These are phyloP conservation scores for Thamnaconus septentrionalis DNA, from an alignment of 2,113 vertebrate genomes.

Conservation along the genomic window DNA sequence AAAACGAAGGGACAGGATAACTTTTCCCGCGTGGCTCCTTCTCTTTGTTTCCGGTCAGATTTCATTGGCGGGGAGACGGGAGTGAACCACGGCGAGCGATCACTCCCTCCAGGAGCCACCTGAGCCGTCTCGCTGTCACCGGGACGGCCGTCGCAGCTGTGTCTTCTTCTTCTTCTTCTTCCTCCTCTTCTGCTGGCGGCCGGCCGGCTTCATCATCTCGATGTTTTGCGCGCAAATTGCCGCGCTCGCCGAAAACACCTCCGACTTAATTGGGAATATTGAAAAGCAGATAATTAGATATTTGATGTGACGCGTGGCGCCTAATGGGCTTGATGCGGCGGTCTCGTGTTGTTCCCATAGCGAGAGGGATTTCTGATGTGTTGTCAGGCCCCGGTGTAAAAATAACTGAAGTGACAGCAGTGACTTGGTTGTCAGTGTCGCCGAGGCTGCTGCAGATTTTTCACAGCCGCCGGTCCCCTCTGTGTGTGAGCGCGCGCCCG, in stretches of 20 bases:
- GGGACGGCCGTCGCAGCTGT: conserved; percentile 44
- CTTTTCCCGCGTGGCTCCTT: conserved; percentile 3
- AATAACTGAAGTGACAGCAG: conserved; percentile 80
- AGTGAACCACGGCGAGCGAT: conserved; percentile 39
- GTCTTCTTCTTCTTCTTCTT: background rate
- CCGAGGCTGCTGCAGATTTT: conserved; percentile 73
- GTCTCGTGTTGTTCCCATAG: conserved; percentile 77
- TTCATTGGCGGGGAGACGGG: conserved; percentile 9
- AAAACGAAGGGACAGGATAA: no score
- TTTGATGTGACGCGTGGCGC: conserved; percentile 74
- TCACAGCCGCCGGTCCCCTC: conserved; percentile 72
- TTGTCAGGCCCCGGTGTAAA: conserved; percentile 76
- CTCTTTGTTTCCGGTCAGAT: conserved; percentile 61
- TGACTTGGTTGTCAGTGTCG: conserved; percentile 78
- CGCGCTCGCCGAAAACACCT: conserved; percentile 52
- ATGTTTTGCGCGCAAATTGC: conserved; percentile 54
- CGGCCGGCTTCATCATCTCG: conserved; percentile 44
- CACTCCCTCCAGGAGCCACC: conserved; percentile 57
- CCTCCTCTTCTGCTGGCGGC: conserved; percentile 13
- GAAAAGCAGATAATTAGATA: conserved; percentile 77
- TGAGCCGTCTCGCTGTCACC: conserved; percentile 59
- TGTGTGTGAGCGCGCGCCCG: conserved; percentile 43
- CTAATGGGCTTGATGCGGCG: conserved; percentile 78
- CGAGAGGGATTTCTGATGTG: conserved; percentile 74
- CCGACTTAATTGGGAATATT: conserved; percentile 77